Evolutionary conservation across 2,797 vertebrate genomes (phyloP).

Genomic region (Lithobates sylvaticus): DNA sequence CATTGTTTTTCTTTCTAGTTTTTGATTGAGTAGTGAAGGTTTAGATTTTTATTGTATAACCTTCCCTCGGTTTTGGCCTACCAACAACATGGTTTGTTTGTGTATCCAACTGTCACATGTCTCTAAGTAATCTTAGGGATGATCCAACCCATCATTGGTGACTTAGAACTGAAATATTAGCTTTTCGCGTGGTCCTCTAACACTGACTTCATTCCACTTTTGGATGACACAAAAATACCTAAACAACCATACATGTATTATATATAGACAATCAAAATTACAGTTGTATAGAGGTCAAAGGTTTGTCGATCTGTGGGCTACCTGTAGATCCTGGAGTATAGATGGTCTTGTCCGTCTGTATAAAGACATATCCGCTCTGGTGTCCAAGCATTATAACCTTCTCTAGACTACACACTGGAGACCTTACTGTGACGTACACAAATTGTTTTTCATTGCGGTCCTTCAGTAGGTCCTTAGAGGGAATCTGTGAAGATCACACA

Average conservation of each 20-base stretch:
- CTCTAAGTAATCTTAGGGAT: too few relatives aligned
- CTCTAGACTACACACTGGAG: conserved; percentile 66
- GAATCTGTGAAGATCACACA: conserved; percentile 62
- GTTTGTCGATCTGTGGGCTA: background rate
- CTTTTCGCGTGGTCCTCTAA: too few relatives aligned
- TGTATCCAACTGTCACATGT: too few relatives aligned
- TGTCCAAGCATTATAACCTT: conserved; percentile 55
- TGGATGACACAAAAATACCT: background rate
- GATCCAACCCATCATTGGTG: too few relatives aligned
- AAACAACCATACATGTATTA: background rate
- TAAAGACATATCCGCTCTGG: conserved; percentile 62
- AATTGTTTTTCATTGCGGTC: conserved; percentile 66
- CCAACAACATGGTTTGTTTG: too few relatives aligned
- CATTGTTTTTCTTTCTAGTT: too few relatives aligned
- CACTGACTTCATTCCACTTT: background rate
- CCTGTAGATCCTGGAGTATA: conserved; percentile 78
- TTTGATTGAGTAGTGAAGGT: too few relatives aligned
- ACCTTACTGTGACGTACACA: conserved; percentile 76
- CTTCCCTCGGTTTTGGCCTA: too few relatives aligned
- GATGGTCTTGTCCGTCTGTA: conserved; percentile 83
- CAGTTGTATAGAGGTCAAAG: background rate
- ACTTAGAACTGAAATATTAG: too few relatives aligned
- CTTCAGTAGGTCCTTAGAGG: conserved; percentile 60
- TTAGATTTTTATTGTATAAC: too few relatives aligned
- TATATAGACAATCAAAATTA: background rate